These are phyloP conservation scores for Bombycilla garrulus DNA, from an alignment of 2,113 vertebrate genomes.

Conservation along the genomic window DNA sequence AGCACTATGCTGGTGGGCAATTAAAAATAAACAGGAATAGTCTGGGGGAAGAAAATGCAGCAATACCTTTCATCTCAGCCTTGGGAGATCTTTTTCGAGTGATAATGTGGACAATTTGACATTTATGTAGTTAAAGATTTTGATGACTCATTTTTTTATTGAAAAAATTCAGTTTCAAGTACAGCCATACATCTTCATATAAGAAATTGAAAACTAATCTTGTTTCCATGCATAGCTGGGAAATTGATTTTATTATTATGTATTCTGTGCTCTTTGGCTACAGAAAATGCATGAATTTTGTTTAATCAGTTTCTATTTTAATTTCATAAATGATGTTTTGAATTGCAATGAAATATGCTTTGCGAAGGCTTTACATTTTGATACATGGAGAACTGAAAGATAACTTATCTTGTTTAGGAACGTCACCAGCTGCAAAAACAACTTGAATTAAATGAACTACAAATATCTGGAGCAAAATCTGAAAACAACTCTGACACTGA, in stretches of 20 bases:
- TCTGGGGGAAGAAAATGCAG: not conserved
- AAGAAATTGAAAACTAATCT: not conserved
- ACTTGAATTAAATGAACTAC: constrained; percentile 84
- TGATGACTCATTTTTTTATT: not conserved
- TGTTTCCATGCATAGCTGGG: not conserved
- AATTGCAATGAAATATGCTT: constrained; percentile 10
- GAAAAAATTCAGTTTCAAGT: not conserved
- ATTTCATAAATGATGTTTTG: constrained; percentile 6
- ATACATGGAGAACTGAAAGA: not conserved
- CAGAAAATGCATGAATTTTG: not conserved
- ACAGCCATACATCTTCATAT: not conserved
- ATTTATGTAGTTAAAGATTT: not conserved
- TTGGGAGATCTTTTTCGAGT: not conserved
- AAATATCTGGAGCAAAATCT: constrained; percentile 78
- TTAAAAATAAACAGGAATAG: not conserved
- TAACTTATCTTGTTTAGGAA: constrained; percentile 77
- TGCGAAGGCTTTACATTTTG: not conserved
- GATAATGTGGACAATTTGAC: not conserved
- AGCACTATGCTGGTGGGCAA: not conserved
- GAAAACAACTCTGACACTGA: constrained; percentile 65
- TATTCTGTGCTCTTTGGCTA: not conserved
- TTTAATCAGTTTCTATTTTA: constrained; percentile 32
- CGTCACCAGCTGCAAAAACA: constrained; percentile 85
- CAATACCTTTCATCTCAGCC: not conserved
- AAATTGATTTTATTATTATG: not conserved